phyloP scores from a whole-genome alignment of 2,888 invertebrate genomes.

The Poecilobothrus nobilitatus region DNA sequence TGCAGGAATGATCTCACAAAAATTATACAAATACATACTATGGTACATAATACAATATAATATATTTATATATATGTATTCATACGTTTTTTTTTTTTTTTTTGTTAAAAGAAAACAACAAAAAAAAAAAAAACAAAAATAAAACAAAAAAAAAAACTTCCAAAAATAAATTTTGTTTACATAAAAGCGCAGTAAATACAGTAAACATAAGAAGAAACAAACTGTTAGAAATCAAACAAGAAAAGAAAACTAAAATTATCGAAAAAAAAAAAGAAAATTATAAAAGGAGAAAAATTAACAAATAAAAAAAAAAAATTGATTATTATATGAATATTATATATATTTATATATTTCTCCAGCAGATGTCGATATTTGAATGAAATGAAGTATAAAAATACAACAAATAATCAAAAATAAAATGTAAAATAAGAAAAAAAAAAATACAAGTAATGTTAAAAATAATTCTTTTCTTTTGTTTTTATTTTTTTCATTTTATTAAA shows the following conservation, averaged over 20 bases:
- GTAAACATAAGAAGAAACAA: not conserved
- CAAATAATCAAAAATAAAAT: not conserved
- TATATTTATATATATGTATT: not conserved
- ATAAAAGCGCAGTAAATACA: conserved; percentile 2
- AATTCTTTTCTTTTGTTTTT: too few relatives aligned
- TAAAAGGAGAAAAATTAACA: not conserved
- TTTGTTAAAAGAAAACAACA: too few relatives aligned
- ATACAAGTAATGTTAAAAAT: too few relatives aligned
- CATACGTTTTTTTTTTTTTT: not conserved
- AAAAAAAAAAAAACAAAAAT: too few relatives aligned
- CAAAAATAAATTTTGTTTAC: conserved; percentile 6
- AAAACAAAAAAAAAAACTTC: not conserved
- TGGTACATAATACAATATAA: not conserved
- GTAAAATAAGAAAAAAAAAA: too few relatives aligned
- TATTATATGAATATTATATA: not conserved
- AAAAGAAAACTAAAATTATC: not conserved
- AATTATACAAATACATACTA: not conserved
- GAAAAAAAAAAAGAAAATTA: not conserved
- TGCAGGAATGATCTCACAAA: not conserved
- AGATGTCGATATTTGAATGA: conserved; percentile 6
- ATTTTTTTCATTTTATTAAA: too few relatives aligned
- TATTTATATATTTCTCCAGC: not conserved
- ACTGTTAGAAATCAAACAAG: not conserved
- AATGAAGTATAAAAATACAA: not conserved
- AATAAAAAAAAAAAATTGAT: not conserved